Evolutionary conservation across 2,113 vertebrate species (phyloP), one percentile per base, ranked within the genome.

Genomic region (Macquaria ambigua): DNA sequence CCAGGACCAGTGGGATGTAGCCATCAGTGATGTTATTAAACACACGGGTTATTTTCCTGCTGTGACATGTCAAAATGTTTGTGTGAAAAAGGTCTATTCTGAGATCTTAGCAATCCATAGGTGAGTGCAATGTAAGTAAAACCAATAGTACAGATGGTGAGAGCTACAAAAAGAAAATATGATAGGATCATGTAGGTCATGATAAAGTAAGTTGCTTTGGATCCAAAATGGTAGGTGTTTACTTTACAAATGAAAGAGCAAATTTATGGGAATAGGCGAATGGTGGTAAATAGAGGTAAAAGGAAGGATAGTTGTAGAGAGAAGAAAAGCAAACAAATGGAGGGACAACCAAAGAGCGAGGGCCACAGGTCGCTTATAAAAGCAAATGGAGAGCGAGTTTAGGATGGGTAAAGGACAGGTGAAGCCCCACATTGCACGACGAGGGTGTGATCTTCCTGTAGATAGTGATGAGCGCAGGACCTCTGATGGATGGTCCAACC

Each of bases 401-500:
- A 21, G 55, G 83, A 66, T 64, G 70, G 76, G 78, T 86, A 87
- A 87, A 90, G 82, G 88, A 91, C 87, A 46, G 77, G 83, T 88
- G 85, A 84, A 31, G 77, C 85, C 72, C 82, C n/a, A 0, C 68
- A n/a, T 55, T 53, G 89, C 78, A 56, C 10, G 20, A 21, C 31
- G 46, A 56, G 74, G 52, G 52, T 69, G 74, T 50, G 78, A 85
- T 74, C 85, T 37, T 43, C 68, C n/a, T 16, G 5, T 18, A 52
- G 81, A 85, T 63, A 10, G 73, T 21, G 79, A 83, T 76, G 86
- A 87, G 78, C 16, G 21, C 28, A 1, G 69, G 78, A 55, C 52
- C 80, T 75, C 77, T 91, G 90, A 93, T 88, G 81, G 86, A 94
- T 94, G 89, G 63, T 28, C 68, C 83, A 61, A 20, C 81, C 84